Base-by-base conservation (phyloP, 2,113 vertebrate genomes). In the Grallaria varia region DNA sequence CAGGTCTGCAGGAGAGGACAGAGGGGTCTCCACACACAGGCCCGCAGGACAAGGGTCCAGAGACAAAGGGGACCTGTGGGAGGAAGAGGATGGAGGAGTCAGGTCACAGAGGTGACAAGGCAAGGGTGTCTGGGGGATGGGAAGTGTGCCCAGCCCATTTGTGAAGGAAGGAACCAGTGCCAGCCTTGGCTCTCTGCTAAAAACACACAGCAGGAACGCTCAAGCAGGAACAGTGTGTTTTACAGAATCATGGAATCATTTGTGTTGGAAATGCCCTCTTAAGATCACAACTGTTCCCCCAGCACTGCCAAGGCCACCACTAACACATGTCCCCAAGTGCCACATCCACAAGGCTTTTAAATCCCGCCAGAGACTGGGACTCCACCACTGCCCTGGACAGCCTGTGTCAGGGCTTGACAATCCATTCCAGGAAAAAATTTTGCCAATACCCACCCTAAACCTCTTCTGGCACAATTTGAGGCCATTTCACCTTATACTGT, bases 41-140 rank as follows among this genome's bases (percentile, higher is more conserved):
- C 45, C 49, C 2, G 9, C 0, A 2, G 53, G 33, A 18, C 24
- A 49, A 40, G 76, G 71, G 12, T 14, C 11, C 40, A 50, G 49
- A 76, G 77, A 84, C 82, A 84, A 73, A 45, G n/a, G 49, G 58
- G 12, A 45, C 22, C 2, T 1, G 10, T 0, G 6, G 39, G 44
- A 69, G 56, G 20, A 22, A 16, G 40, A 85, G 21, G 8, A 11
- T 42, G 13, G 66, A 74, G 50, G 50, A 60, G 31, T 0, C 3
- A 12, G 62, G 24, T 28, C 39, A 37, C 53, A 45, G 53, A 37
- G 40, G 66, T 31, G 81, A 66, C 42, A 12, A 31, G 45, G 72
- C 14, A 28, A 31, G 40, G 59, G 52, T 4, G 5, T 23, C 3
- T 0, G 0, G 39, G 33, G 24, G 37, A 30, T 0, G 0, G 12